Conservation (phyloP, 2,797 vertebrate genomes). For the Betta splendens region DNA sequence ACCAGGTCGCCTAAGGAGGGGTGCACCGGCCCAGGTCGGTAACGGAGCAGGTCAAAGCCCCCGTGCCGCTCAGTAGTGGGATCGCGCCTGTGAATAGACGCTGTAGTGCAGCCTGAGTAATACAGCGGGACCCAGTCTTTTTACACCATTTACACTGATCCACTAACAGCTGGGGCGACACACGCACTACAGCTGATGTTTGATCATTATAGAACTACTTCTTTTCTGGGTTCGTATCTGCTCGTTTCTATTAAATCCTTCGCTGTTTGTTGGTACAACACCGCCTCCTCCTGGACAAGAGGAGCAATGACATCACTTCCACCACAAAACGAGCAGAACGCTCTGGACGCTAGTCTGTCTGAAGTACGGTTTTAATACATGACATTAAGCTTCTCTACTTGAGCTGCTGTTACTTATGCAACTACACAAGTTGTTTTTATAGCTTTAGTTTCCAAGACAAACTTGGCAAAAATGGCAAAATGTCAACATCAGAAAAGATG, state of each 20-base stretch:
- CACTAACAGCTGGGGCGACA: background rate
- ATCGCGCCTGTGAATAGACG: constrained; percentile 68
- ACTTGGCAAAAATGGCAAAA: too few species aligned
- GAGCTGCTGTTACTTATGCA: too few species aligned
- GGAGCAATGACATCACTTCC: background rate
- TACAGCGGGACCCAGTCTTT: constrained; percentile 59
- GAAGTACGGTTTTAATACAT: too few species aligned
- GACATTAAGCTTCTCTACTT: too few species aligned
- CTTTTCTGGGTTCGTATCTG: rapidly evolving
- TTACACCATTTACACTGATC: background rate
- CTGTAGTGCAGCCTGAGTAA: constrained; percentile 56
- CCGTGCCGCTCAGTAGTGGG: constrained; percentile 74
- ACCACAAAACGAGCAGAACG: too few species aligned
- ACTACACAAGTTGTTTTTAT: too few species aligned
- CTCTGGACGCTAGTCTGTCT: too few species aligned
- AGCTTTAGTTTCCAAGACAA: too few species aligned
- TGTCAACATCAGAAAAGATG: too few species aligned
- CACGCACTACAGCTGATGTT: background rate
- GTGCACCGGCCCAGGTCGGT: constrained; percentile 73
- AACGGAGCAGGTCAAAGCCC: constrained; percentile 76
- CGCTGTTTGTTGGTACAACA: background rate
- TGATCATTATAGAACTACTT: background rate
- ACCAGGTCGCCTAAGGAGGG: constrained; percentile 73
- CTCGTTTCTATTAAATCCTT: rapidly evolving
- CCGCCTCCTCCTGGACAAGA: constrained; percentile 3